Evolutionary conservation across 2,888 invertebrate species (phyloP).

Genomic region (Metellina segmentata): DNA sequence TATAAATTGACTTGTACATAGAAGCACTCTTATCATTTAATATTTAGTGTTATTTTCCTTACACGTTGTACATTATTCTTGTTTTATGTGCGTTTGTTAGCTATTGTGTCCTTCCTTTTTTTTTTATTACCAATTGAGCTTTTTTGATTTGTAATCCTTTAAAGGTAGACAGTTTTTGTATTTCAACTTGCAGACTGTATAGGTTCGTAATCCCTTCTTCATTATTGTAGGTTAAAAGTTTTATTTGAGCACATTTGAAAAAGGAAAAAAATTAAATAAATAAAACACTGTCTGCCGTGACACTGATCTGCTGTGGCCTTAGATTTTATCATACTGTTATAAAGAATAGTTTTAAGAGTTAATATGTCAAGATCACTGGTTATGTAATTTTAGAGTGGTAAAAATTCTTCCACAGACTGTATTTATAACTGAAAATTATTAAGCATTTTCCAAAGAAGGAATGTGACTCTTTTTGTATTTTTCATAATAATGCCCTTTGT

Average conservation of each 20-base stretch:
- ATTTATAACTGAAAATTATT: constrained; percentile 66
- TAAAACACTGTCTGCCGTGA: constrained; percentile 68
- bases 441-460: constrained; percentile 17
- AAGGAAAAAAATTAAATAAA: not conserved
- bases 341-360: constrained; percentile 75
- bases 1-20: constrained; percentile 69
- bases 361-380: constrained; percentile 74
- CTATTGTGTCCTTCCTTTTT: constrained; percentile 25
- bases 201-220: constrained; percentile 6
- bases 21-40: constrained; percentile 63
- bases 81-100: constrained; percentile 19
- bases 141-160: constrained; percentile 57
- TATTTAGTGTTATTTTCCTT: constrained; percentile 25
- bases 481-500: constrained; percentile 44
- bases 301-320: constrained; percentile 76
- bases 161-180: constrained; percentile 28
- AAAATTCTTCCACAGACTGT: constrained; percentile 74
- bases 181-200: constrained; percentile 25
- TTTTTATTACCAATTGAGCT: constrained; percentile 51
- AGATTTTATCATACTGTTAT: constrained; percentile 76
- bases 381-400: constrained; percentile 73
- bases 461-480: constrained; percentile 48
- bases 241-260: constrained; percentile 70
- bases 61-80: constrained; percentile 57
- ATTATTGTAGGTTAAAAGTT: constrained; percentile 16